Base-by-base conservation (phyloP, 1,140 invertebrate species). In the Leguminivora glycinivorella region DNA sequence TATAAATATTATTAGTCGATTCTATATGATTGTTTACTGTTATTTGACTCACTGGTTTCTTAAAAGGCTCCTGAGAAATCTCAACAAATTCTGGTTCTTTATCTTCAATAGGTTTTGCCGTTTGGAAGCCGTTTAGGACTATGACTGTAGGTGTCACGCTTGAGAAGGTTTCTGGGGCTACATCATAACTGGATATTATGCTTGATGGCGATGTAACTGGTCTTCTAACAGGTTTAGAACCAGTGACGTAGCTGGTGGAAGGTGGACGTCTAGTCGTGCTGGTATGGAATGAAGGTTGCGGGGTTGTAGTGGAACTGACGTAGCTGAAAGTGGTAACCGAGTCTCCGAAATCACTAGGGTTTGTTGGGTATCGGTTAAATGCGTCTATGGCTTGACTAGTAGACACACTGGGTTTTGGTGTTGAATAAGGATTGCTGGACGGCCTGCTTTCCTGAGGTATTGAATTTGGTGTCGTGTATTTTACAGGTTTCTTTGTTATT, bases 141-240 rank as follows among this genome's bases (percentile, higher is more conserved):
- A 96, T 96, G 0, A 96, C 93, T 0, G 95, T 96, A 6, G 95
- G 95, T 7, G 95, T 94, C 10, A 94, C 94, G 70, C 92, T 93
- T 4, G 93, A 88, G 75, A 92, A 92, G 14, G 83, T 84, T 58
- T 92, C 92, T 10, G 77, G 81, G 67, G 69, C 77, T 60, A 29
- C 82, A 72, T 83, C 88, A 71, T 81, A 92, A 70, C 72, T 83
- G 29, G 82, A 76, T 26, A 83, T 68, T 29, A 79, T 79, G 47
- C 70, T 81, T n/a, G 75, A 67, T 22, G 83, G 72, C 67, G 81
- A 76, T 19, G 78, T 82, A n/a, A 80, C 80, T 19, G 92, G 92
- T 74, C 90, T 81, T 75, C 82, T 82, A n/a, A 91, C 83, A 12
- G 91, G 92, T 10, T 90, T 92, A 0, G 93, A 88, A 70, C 90